Percentiles rank a stretch among this genome's conserved stretches.
Conservation (phyloP, 1,140 invertebrate species). For the Psilanteris sp. region DNA sequence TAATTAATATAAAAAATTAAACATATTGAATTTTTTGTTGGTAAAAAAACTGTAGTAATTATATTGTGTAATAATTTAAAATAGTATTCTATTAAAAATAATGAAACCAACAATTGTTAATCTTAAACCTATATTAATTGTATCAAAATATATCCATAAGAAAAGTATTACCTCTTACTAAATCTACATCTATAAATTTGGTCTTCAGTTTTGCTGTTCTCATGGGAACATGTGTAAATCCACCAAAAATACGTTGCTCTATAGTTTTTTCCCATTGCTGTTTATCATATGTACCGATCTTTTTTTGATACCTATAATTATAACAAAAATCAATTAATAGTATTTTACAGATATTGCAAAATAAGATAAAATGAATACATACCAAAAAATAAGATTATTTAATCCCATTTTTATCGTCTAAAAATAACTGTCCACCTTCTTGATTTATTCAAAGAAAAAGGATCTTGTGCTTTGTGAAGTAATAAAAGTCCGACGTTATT, state of each 20-base stretch:
- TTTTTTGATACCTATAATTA: conserved; percentile 89
- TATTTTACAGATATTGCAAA: conserved; percentile 2
- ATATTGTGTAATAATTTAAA: too few species aligned
- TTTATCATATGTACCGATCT: conserved; percentile 97
- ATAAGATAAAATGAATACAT: conserved; percentile 40
- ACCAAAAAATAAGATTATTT: conserved; percentile 74
- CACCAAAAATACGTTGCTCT: conserved; percentile 92
- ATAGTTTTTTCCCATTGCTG: conserved; percentile 97
- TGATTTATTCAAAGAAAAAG: conserved; percentile 46
- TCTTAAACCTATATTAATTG: too few species aligned
- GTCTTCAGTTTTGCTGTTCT: conserved; percentile 93
- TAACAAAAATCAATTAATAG: conserved; percentile 20
- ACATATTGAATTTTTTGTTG: too few species aligned
- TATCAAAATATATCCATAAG: conserved; percentile 20
- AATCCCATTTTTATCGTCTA: conserved; percentile 67
- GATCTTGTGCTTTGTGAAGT: conserved; percentile 22
- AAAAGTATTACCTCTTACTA: conserved; percentile 84
- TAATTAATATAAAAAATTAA: too few species aligned
- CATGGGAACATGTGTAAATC: conserved; percentile 91
- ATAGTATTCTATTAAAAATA: too few species aligned
- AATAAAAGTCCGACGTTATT: conserved; percentile 15
- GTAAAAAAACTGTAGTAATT: too few species aligned
- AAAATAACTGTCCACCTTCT: conserved; percentile 52
- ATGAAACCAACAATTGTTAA: too few species aligned
- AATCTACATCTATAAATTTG: conserved; percentile 96